Percentiles rank a stretch among this genome's conserved stretches.
These are phyloP conservation scores for Eulemur rubriventer DNA, from an alignment of 2,797 vertebrate genomes.

Conservation along the genomic window DNA sequence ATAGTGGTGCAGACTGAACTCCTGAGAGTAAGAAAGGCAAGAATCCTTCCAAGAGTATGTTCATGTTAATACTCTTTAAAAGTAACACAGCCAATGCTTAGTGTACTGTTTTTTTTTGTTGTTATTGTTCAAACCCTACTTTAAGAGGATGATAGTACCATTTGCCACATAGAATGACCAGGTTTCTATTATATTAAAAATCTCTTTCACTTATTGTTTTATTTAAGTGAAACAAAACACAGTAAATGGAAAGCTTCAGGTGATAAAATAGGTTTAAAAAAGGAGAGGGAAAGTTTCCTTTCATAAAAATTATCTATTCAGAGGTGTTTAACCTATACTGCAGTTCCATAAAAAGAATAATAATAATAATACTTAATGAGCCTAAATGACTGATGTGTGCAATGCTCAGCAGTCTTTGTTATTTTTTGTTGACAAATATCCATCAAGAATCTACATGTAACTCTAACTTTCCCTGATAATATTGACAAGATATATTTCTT, in stretches of 20 bases:
- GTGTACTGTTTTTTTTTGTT: background rate
- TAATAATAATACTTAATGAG: background rate
- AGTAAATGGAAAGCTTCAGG: background rate
- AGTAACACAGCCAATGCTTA: background rate
- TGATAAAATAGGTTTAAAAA: background rate
- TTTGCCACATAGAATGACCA: background rate
- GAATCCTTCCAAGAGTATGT: background rate
- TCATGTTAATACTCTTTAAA: background rate
- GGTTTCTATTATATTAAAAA: background rate
- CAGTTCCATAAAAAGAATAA: background rate
- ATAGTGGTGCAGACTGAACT: background rate
- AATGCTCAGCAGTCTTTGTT: background rate
- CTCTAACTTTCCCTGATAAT: background rate
- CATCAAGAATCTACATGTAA: background rate
- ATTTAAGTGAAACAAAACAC: background rate
- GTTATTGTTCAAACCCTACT: background rate
- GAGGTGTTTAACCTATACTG: background rate
- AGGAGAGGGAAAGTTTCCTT: background rate
- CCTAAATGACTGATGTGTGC: background rate
- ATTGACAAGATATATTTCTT: background rate
- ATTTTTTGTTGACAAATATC: background rate
- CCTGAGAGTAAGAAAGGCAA: background rate
- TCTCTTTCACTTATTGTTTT: background rate
- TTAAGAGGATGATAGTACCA: background rate
- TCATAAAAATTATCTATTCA: background rate